Conservation (phyloP, 2,113 vertebrate species). For the Triplophysa dalaica region DNA sequence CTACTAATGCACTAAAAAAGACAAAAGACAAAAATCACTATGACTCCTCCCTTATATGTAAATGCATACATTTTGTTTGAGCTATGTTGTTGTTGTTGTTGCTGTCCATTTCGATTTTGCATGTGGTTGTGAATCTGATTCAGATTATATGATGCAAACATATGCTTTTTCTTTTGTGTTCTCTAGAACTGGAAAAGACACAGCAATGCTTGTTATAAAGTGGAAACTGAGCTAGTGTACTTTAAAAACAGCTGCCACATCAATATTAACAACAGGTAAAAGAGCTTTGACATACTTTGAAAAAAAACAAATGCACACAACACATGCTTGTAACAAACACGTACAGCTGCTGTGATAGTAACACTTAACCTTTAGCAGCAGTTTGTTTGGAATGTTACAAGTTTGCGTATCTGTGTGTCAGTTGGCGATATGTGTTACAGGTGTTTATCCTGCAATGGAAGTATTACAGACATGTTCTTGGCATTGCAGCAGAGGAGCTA, state of each 20-base stretch:
- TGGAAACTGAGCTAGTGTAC: slow-evolving; percentile 71
- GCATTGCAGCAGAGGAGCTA: too few species aligned
- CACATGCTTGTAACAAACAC: neutral
- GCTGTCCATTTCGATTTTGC: neutral
- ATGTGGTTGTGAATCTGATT: neutral
- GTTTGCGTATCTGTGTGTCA: neutral
- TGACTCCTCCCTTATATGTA: neutral
- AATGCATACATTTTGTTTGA: neutral
- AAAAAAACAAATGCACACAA: neutral
- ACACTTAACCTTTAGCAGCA: too few species aligned
- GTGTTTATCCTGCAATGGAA: neutral
- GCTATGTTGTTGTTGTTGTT: slow-evolving; percentile 10
- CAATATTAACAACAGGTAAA: slow-evolving; percentile 85
- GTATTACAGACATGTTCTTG: neutral
- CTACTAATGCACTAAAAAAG: too few species aligned
- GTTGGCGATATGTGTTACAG: neutral
- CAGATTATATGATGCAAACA: neutral
- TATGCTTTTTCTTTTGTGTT: neutral
- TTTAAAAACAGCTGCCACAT: slow-evolving; percentile 86
- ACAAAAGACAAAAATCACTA: neutral
- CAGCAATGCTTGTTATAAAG: slow-evolving; percentile 84
- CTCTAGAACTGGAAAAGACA: slow-evolving; percentile 88
- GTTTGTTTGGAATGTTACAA: too few species aligned
- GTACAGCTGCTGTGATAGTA: too few species aligned
- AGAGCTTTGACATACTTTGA: neutral